These are phyloP conservation scores for Bombyx mandarina DNA, from an alignment of 1,140 invertebrate genomes.

Conservation along the genomic window DNA sequence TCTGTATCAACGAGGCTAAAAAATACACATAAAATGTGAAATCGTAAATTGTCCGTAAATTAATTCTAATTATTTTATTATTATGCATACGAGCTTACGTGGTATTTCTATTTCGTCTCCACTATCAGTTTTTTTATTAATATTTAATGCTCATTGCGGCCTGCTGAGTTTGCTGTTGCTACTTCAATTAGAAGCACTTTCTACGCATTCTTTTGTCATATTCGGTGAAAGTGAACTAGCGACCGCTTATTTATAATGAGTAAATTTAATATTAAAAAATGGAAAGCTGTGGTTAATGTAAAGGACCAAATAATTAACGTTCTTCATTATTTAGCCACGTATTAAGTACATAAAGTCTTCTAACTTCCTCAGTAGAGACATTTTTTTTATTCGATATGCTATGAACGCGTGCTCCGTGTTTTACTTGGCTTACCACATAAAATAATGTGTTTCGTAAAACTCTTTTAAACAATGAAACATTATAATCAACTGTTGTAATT, in stretches of 20 bases:
- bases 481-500: neutral
- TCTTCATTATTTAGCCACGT: neutral
- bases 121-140: no score
- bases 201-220: slow-evolving; percentile 8
- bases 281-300: neutral
- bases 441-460: neutral
- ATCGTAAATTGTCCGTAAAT: no score
- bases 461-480: neutral
- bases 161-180: neutral
- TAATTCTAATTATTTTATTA: no score
- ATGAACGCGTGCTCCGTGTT: no score
- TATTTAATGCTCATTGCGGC: neutral
- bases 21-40: no score
- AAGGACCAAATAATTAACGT: slow-evolving; percentile 2
- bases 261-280: slow-evolving; percentile 3
- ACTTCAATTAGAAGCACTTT: slow-evolving; percentile 5
- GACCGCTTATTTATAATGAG: slow-evolving; percentile 1
- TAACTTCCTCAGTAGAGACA: no score
- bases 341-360: no score
- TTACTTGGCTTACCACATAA: no score
- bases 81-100: no score
- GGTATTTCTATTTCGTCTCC: no score
- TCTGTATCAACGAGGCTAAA: no score
- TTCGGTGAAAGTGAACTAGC: slow-evolving; percentile 6
- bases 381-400: no score